These are phyloP conservation scores for Keiferia lycopersicella DNA, from an alignment of 2,888 invertebrate species.

Conservation along the genomic window DNA sequence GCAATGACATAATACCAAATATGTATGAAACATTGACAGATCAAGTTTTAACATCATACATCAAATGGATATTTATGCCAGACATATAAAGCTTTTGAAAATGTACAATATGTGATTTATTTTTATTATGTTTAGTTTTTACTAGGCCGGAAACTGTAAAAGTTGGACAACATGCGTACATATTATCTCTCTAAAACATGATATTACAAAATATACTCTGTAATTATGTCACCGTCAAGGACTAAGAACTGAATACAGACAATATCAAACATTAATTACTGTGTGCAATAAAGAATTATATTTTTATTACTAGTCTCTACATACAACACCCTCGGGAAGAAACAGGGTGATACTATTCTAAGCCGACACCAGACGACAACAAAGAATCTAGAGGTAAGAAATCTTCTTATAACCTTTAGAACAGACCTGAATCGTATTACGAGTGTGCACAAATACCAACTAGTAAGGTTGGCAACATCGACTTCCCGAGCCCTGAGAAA, in stretches of 20 bases:
- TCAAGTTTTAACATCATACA: not conserved
- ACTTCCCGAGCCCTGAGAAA: slow-evolving; percentile 2
- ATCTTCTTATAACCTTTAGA: not conserved
- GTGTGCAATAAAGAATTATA: too few relatives aligned
- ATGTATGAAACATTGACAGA: not conserved
- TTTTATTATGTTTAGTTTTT: not conserved
- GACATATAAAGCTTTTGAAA: not conserved
- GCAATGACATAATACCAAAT: slow-evolving; percentile 3
- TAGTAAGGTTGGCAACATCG: not conserved
- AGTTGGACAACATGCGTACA: too few relatives aligned
- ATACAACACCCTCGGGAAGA: too few relatives aligned
- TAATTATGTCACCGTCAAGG: too few relatives aligned
- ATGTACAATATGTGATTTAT: not conserved
- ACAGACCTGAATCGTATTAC: slow-evolving; percentile 1
- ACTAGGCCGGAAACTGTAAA: too few relatives aligned
- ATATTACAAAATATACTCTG: too few relatives aligned
- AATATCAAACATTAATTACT: too few relatives aligned
- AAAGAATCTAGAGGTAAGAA: not conserved
- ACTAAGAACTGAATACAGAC: too few relatives aligned
- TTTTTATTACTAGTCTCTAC: too few relatives aligned
- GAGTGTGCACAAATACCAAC: slow-evolving; percentile 2
- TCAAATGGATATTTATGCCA: not conserved
- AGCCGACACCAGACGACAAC: too few relatives aligned
- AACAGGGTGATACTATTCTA: too few relatives aligned
- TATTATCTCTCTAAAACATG: too few relatives aligned